Percentiles rank a stretch among this genome's conserved stretches.
phyloP scores from a whole-genome alignment of 2,113 vertebrate species.

The Carollia perspicillata region DNA sequence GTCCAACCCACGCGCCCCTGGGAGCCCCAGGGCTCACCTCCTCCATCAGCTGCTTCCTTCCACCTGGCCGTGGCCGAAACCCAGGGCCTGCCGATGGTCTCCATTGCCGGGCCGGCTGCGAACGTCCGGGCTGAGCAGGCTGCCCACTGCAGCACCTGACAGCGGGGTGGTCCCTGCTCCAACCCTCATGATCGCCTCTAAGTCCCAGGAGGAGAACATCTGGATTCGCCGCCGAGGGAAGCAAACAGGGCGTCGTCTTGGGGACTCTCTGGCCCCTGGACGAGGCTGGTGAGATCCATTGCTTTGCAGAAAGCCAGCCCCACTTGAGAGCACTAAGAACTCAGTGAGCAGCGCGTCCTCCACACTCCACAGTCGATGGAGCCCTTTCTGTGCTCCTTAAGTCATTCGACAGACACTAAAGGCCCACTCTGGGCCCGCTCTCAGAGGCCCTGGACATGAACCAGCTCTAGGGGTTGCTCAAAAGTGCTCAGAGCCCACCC shows the following conservation, averaged over 20 bases:
- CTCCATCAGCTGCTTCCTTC: background rate
- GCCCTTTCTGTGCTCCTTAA: background rate
- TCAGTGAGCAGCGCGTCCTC: background rate
- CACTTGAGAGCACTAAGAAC: background rate
- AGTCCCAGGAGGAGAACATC: background rate
- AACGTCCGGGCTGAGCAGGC: background rate
- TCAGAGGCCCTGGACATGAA: accelerated
- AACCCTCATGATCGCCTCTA: background rate
- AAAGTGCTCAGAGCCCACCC: background rate
- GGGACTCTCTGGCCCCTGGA: background rate
- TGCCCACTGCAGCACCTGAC: accelerated
- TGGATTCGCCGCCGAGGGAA: background rate
- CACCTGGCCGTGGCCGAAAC: background rate
- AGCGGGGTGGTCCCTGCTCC: background rate
- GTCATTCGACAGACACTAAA: background rate
- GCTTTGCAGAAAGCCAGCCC: too few species aligned
- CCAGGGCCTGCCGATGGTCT: background rate
- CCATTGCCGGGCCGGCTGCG: background rate
- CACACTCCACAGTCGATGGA: background rate
- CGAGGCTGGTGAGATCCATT: background rate
- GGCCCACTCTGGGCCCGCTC: background rate
- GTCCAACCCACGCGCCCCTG: background rate
- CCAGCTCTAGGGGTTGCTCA: background rate
- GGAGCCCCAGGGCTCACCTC: background rate
- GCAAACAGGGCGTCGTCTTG: background rate